These are phyloP conservation scores for Etheostoma spectabile DNA, from an alignment of 2,113 vertebrate genomes.

Conservation along the genomic window DNA sequence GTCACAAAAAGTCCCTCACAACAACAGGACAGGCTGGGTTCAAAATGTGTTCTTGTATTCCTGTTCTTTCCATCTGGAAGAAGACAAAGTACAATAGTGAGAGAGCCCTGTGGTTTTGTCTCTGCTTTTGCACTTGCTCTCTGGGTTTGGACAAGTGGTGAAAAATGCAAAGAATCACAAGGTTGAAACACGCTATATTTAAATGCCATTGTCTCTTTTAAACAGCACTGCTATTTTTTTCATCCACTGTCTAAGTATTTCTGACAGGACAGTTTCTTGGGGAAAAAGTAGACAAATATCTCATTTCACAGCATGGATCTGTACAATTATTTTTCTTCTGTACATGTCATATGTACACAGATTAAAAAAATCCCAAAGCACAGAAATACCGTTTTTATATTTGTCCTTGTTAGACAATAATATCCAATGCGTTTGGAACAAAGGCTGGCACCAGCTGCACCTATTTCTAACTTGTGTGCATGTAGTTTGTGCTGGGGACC, in stretches of 20 bases:
- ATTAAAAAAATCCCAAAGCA: neutral
- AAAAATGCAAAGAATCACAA: constrained; percentile 73
- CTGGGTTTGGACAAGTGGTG: constrained; percentile 74
- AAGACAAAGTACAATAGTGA: constrained; percentile 86
- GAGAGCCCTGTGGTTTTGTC: constrained; percentile 79
- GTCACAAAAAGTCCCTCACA: neutral
- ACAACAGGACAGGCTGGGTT: constrained; percentile 36
- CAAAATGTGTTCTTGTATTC: constrained; percentile 45
- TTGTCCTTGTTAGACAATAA: neutral
- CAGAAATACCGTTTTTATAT: neutral
- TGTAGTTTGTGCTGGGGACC: constrained; percentile 15
- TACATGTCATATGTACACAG: neutral
- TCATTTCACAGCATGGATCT: constrained; percentile 2
- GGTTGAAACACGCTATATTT: constrained; percentile 70
- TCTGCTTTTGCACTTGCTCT: constrained; percentile 74
- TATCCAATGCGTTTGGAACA: constrained; percentile 5
- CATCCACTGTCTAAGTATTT: constrained; percentile 55
- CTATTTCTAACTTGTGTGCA: constrained; percentile 15
- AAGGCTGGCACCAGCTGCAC: neutral
- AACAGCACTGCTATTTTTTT: constrained; percentile 35
- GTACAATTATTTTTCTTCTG: neutral
- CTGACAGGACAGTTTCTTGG: constrained; percentile 1
- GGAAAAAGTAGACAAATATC: constrained; percentile 23
- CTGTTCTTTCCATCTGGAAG: constrained; percentile 59
- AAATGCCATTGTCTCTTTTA: constrained; percentile 69